phyloP scores from a whole-genome alignment of 2,888 invertebrate species.

The Tortrix viridana region DNA sequence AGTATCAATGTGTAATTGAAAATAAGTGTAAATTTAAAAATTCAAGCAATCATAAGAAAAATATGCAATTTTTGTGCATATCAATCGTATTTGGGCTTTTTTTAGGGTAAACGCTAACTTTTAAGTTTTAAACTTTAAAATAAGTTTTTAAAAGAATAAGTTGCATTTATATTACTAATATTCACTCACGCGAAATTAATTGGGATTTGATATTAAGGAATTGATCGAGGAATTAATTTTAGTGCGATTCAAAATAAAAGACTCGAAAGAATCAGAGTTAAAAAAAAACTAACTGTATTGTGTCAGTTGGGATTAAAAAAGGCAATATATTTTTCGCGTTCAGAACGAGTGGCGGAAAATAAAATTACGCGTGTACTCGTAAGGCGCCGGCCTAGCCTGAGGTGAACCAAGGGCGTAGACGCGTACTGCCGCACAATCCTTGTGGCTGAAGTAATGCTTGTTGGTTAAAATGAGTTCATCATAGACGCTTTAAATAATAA shows the following conservation, averaged over 20 bases:
- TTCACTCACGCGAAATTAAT: conserved; percentile 6
- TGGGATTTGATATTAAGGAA: conserved; percentile 9
- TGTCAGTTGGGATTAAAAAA: too few relatives aligned
- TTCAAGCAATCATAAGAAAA: conserved; percentile 39
- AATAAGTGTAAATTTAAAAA: conserved; percentile 19
- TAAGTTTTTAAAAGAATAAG: conserved; percentile 19
- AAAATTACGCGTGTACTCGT: too few relatives aligned
- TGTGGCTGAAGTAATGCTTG: too few relatives aligned
- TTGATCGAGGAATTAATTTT: conserved; percentile 18
- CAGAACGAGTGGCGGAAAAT: too few relatives aligned
- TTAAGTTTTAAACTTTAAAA: conserved; percentile 15
- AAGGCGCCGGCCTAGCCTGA: too few relatives aligned
- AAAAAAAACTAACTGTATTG: too few relatives aligned
- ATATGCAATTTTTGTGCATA: conserved; percentile 61
- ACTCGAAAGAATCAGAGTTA: too few relatives aligned
- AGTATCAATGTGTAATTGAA: conserved; percentile 7
- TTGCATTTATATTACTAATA: conserved; percentile 29
- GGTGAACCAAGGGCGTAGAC: too few relatives aligned
- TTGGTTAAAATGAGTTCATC: too few relatives aligned
- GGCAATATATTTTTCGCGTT: too few relatives aligned
- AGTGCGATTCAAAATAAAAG: conserved; percentile 2
- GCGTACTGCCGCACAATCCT: too few relatives aligned
- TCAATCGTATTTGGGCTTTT: conserved; percentile 45
- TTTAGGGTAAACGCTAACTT: conserved; percentile 20
- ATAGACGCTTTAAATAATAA: too few relatives aligned